Base-by-base conservation (phyloP, 2,888 invertebrate species). In the Cataglyphis cursor region DNA sequence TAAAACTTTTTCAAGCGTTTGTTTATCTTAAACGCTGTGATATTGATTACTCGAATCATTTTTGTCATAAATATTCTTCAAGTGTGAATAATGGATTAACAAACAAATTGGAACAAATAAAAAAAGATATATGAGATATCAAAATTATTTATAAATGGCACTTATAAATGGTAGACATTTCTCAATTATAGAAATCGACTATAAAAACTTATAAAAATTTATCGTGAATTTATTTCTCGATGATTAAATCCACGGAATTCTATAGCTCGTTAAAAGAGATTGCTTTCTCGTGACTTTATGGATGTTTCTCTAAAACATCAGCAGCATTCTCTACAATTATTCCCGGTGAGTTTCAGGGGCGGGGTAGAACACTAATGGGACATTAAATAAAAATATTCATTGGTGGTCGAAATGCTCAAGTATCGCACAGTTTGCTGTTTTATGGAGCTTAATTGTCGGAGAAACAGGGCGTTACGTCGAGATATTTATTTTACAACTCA, bases 371-470 rank as follows among this genome's bases (percentile, higher is more conserved):
- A 83, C 90, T 93, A 92, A 93, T 92, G 91, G 92, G 86, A 92
- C 90, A 92, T 92, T 90, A 93, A 92, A 92, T 92, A 91, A 92
- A 93, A 93, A 93, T 93, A 93, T 93, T 93, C 93, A 92, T 93
- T 92, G 92, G 90, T 87, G 85, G 81, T 83, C 75, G 81, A 76
- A 82, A 68, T 75, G 65, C 48, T 51, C 72, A 18, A 70, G 78
- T 73, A 62, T 48, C 54, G 76, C 80, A 75, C 89, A 84, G 86
- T 87, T 91, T 88, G 89, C 89, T 85, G 88, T 89, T 91, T 91
- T 91, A 91, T 91, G 86, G 88, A 68, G 87, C 88, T 91, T 91
- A 91, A 91, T 91, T 91, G 91, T 92, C 84, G 90, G 89, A 86
- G 89, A 83, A 88, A 88, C 87, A 84, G 88, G 83, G 87, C 83